Evolutionary conservation across 2,113 vertebrate genomes (phyloP).

Genomic region (Notothenia coriiceps): DNA sequence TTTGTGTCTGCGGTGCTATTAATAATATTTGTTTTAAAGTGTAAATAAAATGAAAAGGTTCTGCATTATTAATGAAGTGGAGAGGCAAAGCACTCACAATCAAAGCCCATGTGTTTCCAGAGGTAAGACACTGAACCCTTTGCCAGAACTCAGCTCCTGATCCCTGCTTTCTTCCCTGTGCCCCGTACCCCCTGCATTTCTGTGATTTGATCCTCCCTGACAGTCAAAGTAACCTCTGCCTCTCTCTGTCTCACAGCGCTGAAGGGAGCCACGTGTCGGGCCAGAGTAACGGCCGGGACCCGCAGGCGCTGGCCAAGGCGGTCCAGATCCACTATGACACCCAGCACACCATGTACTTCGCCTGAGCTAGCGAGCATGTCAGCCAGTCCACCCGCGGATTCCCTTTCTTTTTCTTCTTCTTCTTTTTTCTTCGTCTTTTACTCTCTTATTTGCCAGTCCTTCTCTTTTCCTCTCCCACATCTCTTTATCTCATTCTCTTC

Average conservation of each 20-base stretch:
- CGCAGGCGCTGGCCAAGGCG: slow-evolving; percentile 96
- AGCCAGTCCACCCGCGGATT: slow-evolving; percentile 65
- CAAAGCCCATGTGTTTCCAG: neutral
- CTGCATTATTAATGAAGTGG: too few species aligned
- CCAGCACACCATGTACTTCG: slow-evolving; percentile 99
- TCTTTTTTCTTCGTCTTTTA: slow-evolving; percentile 11
- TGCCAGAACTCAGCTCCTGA: neutral
- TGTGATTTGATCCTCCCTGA: neutral
- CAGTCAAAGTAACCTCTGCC: neutral
- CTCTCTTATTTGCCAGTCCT: slow-evolving; percentile 38
- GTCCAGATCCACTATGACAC: slow-evolving; percentile 99
- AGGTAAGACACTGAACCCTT: neutral
- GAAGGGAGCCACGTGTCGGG: slow-evolving; percentile 98
- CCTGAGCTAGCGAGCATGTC: slow-evolving; percentile 83
- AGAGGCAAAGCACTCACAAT: neutral
- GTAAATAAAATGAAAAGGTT: too few species aligned
- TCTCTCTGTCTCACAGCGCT: slow-evolving; percentile 84
- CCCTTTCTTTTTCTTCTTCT: slow-evolving; percentile 18
- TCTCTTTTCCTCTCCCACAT: slow-evolving; percentile 24
- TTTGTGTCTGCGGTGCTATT: too few species aligned
- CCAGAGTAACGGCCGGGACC: slow-evolving; percentile 98
- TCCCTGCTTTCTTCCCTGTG: neutral
- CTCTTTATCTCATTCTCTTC: slow-evolving; percentile 47
- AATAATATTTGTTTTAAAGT: too few species aligned
- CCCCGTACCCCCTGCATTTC: neutral